These are phyloP conservation scores for Dione vanillae DNA, from an alignment of 2,888 invertebrate genomes.

Conservation along the genomic window DNA sequence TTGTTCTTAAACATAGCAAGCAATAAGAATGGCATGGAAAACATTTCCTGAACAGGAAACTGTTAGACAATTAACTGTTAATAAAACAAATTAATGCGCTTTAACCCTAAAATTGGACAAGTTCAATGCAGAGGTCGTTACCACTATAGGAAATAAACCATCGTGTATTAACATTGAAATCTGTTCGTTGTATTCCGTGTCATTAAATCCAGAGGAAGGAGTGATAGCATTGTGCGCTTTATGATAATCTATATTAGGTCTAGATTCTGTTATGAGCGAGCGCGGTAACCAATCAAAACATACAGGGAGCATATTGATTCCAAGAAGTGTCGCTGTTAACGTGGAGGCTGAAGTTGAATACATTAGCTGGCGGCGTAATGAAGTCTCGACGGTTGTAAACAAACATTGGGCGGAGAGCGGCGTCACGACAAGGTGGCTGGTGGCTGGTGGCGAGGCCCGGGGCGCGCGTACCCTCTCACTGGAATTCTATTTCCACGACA, in stretches of 20 bases:
- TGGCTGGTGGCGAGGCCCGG: slow-evolving; percentile 50
- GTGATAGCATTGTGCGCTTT: slow-evolving; percentile 67
- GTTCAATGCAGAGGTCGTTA: slow-evolving; percentile 83
- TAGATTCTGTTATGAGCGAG: slow-evolving; percentile 59
- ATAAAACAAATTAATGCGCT: slow-evolving; percentile 82
- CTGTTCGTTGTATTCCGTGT: slow-evolving; percentile 82
- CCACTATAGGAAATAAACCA: slow-evolving; percentile 82
- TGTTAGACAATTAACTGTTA: slow-evolving; percentile 77
- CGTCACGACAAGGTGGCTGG: slow-evolving; percentile 47
- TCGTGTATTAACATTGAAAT: slow-evolving; percentile 83
- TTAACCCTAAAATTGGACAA: slow-evolving; percentile 84
- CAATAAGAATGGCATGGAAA: slow-evolving; percentile 65
- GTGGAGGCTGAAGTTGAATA: slow-evolving; percentile 85
- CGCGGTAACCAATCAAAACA: slow-evolving; percentile 82
- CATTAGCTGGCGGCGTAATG: slow-evolving; percentile 84
- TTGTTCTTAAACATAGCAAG: slow-evolving; percentile 54
- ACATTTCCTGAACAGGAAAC: slow-evolving; percentile 73
- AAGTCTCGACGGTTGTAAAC: slow-evolving; percentile 84
- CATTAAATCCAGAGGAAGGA: slow-evolving; percentile 69
- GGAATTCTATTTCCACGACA: slow-evolving; percentile 83
- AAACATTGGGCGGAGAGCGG: slow-evolving; percentile 67
- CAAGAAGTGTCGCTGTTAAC: slow-evolving; percentile 85
- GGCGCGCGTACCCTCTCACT: slow-evolving; percentile 80
- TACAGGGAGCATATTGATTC: slow-evolving; percentile 85
- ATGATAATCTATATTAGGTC: slow-evolving; percentile 61